phyloP scores from a whole-genome alignment of 2,797 vertebrate species.

The Eulemur albifrons region DNA sequence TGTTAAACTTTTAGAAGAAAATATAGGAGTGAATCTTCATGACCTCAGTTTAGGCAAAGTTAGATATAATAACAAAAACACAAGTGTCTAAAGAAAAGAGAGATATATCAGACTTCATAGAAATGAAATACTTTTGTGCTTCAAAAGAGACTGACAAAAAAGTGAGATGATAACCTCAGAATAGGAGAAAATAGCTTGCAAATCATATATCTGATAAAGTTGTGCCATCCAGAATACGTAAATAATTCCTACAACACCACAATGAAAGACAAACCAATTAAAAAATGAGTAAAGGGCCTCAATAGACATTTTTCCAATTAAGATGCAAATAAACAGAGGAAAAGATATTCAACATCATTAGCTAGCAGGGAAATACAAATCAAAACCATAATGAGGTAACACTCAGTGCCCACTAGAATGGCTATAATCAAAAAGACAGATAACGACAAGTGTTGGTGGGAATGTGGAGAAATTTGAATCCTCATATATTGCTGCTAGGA shows the following conservation, averaged over 20 bases:
- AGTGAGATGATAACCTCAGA: neutral
- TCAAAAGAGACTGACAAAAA: neutral
- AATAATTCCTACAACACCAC: neutral
- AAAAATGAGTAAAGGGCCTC: neutral
- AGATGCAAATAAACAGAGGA: neutral
- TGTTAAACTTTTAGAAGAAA: neutral
- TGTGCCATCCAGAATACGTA: neutral
- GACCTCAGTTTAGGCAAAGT: neutral
- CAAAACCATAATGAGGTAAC: neutral
- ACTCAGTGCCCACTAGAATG: neutral
- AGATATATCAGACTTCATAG: neutral
- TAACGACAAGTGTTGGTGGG: neutral
- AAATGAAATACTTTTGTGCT: neutral
- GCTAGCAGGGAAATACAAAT: neutral
- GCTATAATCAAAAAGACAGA: neutral
- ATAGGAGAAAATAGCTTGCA: neutral
- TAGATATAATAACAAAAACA: neutral
- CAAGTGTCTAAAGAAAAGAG: neutral
- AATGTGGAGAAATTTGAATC: neutral
- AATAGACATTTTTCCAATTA: neutral
- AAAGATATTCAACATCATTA: neutral
- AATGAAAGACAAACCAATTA: neutral
- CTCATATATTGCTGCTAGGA: neutral
- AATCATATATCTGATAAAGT: neutral
- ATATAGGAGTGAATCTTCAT: neutral